These are phyloP conservation scores for Pomacea maculata DNA, from an alignment of 1,140 invertebrate species.

Conservation along the genomic window DNA sequence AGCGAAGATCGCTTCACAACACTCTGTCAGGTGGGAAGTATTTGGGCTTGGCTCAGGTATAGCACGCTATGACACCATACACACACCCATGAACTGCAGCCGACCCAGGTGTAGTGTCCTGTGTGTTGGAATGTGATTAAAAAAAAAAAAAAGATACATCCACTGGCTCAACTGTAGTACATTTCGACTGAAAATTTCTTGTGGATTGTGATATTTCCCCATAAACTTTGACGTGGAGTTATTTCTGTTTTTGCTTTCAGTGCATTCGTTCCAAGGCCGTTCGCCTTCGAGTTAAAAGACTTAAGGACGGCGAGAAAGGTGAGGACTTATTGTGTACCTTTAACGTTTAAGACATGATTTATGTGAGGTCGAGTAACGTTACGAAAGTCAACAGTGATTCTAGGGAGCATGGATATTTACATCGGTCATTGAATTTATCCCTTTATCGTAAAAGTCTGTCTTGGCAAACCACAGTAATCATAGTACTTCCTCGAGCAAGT, in stretches of 20 bases:
- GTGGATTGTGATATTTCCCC: background rate
- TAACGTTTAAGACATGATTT: background rate
- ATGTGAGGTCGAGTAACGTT: no score
- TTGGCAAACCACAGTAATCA: no score
- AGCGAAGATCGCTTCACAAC: background rate
- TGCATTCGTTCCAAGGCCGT: slow-evolving; percentile 94
- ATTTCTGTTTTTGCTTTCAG: slow-evolving; percentile 68
- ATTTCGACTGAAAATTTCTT: background rate
- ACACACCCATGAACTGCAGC: background rate
- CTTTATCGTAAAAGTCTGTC: no score
- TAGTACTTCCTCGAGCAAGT: no score
- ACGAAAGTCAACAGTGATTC: no score
- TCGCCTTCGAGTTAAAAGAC: slow-evolving; percentile 88
- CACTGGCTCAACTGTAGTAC: background rate
- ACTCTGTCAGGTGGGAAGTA: slow-evolving; percentile 15
- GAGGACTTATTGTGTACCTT: slow-evolving; percentile 67
- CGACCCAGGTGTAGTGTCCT: background rate
- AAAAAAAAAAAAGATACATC: no score
- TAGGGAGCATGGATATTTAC: no score
- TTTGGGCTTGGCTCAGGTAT: slow-evolving; percentile 8
- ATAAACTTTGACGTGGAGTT: slow-evolving; percentile 12
- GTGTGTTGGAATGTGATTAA: background rate
- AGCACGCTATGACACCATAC: slow-evolving; percentile 4
- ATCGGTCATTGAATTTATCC: no score
- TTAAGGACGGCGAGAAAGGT: slow-evolving; percentile 86